Evolutionary conservation across 2,888 invertebrate species (phyloP), one percentile per base, ranked within the genome.

Genomic region (Dilophus febrilis): DNA sequence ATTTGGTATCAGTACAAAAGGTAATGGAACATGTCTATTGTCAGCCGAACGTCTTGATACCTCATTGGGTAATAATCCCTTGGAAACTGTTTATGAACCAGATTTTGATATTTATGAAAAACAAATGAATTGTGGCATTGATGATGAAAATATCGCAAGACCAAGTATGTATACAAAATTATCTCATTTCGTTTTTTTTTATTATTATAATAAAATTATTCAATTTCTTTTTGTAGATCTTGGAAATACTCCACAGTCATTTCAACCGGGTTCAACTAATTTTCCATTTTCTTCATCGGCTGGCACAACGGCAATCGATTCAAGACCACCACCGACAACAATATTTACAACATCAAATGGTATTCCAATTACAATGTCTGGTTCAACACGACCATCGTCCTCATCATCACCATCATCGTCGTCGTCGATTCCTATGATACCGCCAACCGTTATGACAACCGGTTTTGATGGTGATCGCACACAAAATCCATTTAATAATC

Each of bases 1-100:
- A 51, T 75, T 74, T 49, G 75, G 75, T 57, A 60, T 44, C 53
- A 74, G 74, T 44, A 68, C 69, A 70, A 29, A 30, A 58, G 74
- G 75, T 46, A 76, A 76, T 52, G 69, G 68, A 39, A 70, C 70
- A 10, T 76, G 75, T 52, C 67, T 70, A 43, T 52, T 75, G 43
- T 68, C 70, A 42, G 54, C 58, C 32, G 58, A 62, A 42, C 54
- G 64, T 46, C 59, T 68, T 40, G 64, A 61, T 49, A 64, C 61
- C 48, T 60, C 64, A 49, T 55, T 59, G 1, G 63, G 65, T 46
- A 59, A 67, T 10, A 64, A 65, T 42, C 65, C 70, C 10, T 58
- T 64, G 35, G 70, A 70, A 34, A 64, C 73, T 11, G 55, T 65
- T 40, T 54, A 58, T 43, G 69, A 75, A 55, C 64, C 69, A n/a